These are phyloP conservation scores for Nasonovia ribisnigri DNA, from an alignment of 2,888 invertebrate genomes.

Conservation along the genomic window DNA sequence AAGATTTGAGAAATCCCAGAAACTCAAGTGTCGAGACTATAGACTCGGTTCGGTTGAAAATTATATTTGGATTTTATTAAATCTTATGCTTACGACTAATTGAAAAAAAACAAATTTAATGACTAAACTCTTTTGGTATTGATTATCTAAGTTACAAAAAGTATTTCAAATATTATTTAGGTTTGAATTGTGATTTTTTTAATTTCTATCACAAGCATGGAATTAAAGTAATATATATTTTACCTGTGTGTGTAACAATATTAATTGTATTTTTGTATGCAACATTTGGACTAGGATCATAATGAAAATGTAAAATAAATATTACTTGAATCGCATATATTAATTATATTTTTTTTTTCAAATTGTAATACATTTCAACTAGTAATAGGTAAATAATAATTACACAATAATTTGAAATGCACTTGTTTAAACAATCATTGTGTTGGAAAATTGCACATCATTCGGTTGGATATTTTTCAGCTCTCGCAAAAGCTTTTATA, in stretches of 20 bases:
- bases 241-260: background rate
- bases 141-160: background rate
- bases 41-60: background rate
- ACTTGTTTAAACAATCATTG: background rate
- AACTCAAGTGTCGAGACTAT: background rate
- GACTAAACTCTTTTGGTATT: background rate
- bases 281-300: background rate
- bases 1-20: background rate
- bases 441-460: background rate
- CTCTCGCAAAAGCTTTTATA: background rate
- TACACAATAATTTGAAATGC: background rate
- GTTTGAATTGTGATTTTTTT: background rate
- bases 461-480: background rate
- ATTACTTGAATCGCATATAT: background rate
- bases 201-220: background rate
- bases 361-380: background rate
- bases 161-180: background rate
- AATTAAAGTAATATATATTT: background rate
- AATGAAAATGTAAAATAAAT: background rate
- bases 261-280: background rate
- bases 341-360: background rate
- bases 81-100: background rate
- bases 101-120: background rate
- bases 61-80: background rate
- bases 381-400: background rate